Percentiles rank a stretch among this genome's conserved stretches.
phyloP scores from a whole-genome alignment of 2,888 invertebrate genomes.

The Leptarthrus brevirostris region DNA sequence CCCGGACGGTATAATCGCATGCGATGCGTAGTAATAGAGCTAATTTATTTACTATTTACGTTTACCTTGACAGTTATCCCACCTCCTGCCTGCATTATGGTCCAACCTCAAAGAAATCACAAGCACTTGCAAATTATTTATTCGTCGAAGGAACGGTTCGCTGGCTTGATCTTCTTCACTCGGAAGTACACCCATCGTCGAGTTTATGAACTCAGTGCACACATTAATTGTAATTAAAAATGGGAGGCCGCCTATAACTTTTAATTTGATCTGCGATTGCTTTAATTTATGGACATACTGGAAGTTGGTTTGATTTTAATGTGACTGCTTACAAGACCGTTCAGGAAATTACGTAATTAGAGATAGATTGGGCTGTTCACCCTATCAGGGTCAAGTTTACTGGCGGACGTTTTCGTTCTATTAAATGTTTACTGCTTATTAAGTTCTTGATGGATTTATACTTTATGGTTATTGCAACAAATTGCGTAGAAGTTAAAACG shows the following conservation, averaged over 20 bases:
- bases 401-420: too few species aligned
- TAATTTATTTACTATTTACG: constrained; percentile 43
- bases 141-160: not conserved
- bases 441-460: too few species aligned
- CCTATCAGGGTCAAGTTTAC: not conserved
- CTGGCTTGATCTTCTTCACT: constrained; percentile 24
- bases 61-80: constrained; percentile 38
- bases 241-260: constrained; percentile 25
- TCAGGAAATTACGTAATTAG: not conserved
- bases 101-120: constrained; percentile 3
- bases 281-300: constrained; percentile 20
- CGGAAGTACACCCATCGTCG: constrained; percentile 12
- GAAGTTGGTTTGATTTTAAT: constrained; percentile 15
- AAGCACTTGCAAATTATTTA: constrained; percentile 31
- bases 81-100: constrained; percentile 23
- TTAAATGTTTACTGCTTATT: too few species aligned
- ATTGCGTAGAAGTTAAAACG: too few species aligned
- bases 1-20: not conserved
- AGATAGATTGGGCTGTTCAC: not conserved
- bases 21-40: constrained; percentile 8
- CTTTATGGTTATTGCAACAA: too few species aligned
- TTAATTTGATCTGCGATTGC: constrained; percentile 44
- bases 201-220: constrained; percentile 43
- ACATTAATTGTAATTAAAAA: constrained; percentile 43
- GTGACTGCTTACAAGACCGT: constrained; percentile 1